These are phyloP conservation scores for Crax fasciolata DNA, from an alignment of 2,797 vertebrate species.

Conservation along the genomic window DNA sequence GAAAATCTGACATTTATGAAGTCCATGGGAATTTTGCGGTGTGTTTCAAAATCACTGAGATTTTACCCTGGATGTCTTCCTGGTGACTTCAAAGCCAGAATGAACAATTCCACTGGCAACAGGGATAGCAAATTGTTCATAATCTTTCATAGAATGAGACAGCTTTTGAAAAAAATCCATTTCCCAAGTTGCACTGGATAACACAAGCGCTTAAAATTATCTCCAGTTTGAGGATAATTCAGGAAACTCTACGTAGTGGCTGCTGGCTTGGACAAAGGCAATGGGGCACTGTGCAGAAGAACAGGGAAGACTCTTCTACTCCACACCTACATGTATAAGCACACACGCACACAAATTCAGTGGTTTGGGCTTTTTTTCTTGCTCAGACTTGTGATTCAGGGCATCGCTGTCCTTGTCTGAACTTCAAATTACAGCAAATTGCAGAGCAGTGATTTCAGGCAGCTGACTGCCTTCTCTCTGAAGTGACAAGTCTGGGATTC, in stretches of 20 bases:
- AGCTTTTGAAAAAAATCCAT: conserved; percentile 11
- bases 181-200: conserved; percentile 30
- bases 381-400: not conserved
- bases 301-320: not conserved
- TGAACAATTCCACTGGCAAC: conserved; percentile 11
- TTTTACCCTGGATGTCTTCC: not conserved
- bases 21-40: not conserved
- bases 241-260: not conserved
- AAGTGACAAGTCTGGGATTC: not conserved
- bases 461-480: not conserved
- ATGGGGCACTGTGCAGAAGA: not conserved
- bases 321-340: not conserved
- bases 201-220: conserved; percentile 10
- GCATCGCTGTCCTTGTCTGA: not conserved
- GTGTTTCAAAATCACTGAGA: not conserved
- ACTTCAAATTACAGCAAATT: conserved; percentile 17
- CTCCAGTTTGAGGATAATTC: not conserved
- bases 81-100: conserved; percentile 30
- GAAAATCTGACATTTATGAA: not conserved
- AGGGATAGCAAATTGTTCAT: conserved; percentile 13
- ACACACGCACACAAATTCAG: not conserved
- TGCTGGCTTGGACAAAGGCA: not conserved
- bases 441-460: conserved; percentile 11
- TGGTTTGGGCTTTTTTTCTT: not conserved
- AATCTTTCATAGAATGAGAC: conserved; percentile 19